phyloP scores from a whole-genome alignment of 1,140 invertebrate genomes.

The Drosophila lacertosa region DNA sequence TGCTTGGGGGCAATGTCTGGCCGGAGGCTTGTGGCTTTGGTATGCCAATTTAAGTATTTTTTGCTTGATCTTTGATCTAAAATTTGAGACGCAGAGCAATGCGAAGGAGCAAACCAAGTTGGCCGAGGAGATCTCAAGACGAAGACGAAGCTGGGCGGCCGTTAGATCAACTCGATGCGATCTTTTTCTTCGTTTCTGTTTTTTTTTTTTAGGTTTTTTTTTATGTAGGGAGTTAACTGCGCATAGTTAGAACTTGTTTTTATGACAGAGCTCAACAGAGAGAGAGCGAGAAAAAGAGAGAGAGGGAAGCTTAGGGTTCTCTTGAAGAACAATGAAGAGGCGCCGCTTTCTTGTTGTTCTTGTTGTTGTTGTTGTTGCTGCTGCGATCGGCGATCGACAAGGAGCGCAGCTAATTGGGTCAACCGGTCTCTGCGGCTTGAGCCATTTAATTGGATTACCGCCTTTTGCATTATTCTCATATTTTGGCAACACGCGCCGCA shows the following conservation, averaged over 20 bases:
- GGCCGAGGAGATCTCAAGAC: conserved; percentile 30
- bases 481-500: conserved; percentile 66
- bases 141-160: conserved; percentile 60
- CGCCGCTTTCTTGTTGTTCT: conserved; percentile 70
- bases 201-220: conserved; percentile 41
- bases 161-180: conserved; percentile 75
- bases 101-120: conserved; percentile 29
- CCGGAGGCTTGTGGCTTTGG: conserved; percentile 49
- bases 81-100: conserved; percentile 74
- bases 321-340: conserved; percentile 68
- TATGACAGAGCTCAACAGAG: conserved; percentile 15
- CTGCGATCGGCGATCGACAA: conserved; percentile 50
- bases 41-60: conserved; percentile 77
- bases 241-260: conserved; percentile 70
- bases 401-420: conserved; percentile 78
- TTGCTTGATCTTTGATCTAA: conserved; percentile 83
- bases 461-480: conserved; percentile 70
- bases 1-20: conserved; percentile 26
- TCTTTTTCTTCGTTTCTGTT: conserved; percentile 40
- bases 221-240: conserved; percentile 68
- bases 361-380: conserved; percentile 21
- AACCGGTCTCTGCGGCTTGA: conserved; percentile 59
- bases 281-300: neutral
- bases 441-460: conserved; percentile 83
- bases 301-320: conserved; percentile 4